A percentile compares a stretch with the other conserved stretches of the same genome.
phyloP scores from a whole-genome alignment of 2,797 vertebrate genomes.

The Orientallactaga sibirica region DNA sequence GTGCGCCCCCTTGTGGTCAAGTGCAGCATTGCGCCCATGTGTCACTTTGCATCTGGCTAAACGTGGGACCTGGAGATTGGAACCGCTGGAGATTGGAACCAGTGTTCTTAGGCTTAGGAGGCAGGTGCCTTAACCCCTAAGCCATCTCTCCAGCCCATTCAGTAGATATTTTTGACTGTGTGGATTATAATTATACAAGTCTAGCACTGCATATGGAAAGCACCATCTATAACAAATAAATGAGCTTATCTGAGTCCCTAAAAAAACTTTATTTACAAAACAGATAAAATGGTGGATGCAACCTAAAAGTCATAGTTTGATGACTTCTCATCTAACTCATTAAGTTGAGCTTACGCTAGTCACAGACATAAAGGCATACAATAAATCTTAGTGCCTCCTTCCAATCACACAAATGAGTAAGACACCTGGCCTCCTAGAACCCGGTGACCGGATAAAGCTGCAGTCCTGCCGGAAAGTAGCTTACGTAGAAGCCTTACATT shows the following conservation, averaged over 20 bases:
- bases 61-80: too few species aligned
- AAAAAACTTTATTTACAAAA: conserved; percentile 18
- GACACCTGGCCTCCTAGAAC: neutral
- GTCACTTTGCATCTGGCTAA: too few species aligned
- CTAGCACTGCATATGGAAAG: neutral
- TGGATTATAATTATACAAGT: neutral
- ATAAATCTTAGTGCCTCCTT: neutral
- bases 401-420: neutral
- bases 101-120: too few species aligned
- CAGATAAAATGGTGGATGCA: neutral
- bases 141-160: too few species aligned
- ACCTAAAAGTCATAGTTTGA: neutral
- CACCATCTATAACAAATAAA: neutral
- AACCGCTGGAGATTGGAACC: too few species aligned
- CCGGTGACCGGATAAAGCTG: neutral
- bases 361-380: neutral
- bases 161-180: neutral
- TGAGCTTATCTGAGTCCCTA: neutral
- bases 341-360: neutral
- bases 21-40: too few species aligned
- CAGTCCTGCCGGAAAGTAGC: neutral
- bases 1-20: too few species aligned
- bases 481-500: neutral
- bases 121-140: too few species aligned
- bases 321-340: neutral